A percentile compares a stretch with the other conserved stretches of the same genome.
phyloP scores from a whole-genome alignment of 2,113 vertebrate species.

The Bubo scandiacus region DNA sequence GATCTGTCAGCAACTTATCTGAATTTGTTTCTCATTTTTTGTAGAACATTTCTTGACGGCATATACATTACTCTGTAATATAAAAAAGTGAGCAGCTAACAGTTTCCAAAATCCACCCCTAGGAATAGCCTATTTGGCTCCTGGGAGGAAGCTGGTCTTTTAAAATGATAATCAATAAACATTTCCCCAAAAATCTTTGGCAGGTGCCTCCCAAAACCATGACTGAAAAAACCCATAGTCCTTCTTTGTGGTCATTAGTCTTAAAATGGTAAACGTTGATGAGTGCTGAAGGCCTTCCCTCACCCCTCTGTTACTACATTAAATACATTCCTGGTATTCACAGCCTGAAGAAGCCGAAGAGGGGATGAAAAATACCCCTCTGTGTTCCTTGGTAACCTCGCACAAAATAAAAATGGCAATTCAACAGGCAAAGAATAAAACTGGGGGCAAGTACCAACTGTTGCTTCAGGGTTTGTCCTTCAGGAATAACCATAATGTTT shows the following conservation, averaged over 20 bases:
- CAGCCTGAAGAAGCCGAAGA: background rate
- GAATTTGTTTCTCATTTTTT: background rate
- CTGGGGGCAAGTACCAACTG: background rate
- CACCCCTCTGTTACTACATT: no score
- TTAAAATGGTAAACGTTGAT: background rate
- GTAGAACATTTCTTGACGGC: background rate
- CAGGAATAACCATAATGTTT: background rate
- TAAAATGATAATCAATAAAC: background rate
- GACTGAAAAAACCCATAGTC: background rate
- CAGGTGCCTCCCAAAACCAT: background rate
- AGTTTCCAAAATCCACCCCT: background rate
- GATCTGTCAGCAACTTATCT: background rate
- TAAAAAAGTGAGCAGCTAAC: background rate
- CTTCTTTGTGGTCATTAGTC: background rate
- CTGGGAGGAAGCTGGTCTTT: background rate
- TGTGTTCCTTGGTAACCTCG: background rate
- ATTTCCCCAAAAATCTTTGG: background rate
- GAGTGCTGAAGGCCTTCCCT: background rate
- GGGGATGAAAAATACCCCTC: background rate
- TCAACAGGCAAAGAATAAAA: background rate
- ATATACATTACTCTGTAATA: background rate
- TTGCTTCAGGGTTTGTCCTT: background rate
- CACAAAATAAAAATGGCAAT: background rate
- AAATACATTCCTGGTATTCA: background rate
- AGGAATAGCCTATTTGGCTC: background rate